Base-by-base conservation (phyloP, 1,140 invertebrate species). In the Cotesia chilonis region DNA sequence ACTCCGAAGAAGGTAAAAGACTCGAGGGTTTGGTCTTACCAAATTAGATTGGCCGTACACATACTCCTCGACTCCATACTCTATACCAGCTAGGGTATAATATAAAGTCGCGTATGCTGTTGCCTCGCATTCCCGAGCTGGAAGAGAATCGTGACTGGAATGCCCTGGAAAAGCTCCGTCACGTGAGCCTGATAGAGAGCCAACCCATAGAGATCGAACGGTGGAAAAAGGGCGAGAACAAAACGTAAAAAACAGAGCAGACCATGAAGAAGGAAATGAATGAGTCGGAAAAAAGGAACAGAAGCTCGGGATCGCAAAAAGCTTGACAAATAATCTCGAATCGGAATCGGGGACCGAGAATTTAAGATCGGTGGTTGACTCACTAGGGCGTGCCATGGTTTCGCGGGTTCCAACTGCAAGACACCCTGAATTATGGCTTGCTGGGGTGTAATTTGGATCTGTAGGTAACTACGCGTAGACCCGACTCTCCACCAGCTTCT, bases 81-180 rank as follows among this genome's bases (percentile, higher is more conserved):
- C 41, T 47, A 47, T 47, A 47, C 10, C 28, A 28, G 28, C 28
- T 28, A 28, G 28, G 28, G 28, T 47, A 47, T 47, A 47, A 47
- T 47, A 47, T 47, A 47, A 7, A 47, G 41, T 47, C 41, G 41
- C 63, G 63, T 67, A 17, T 65, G 47, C 70, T 64, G 41, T 71
- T 28, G 36, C 35, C 60, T 57, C 55, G 70, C 61, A 71, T 71
- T 65, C 70, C 28, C 52, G 70, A 71, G 63, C 41, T 55, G 51
- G 20, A 71, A 60, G 69, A 35, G 64, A 61, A 72, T 72, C 70
- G 70, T 72, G 70, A 72, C 70, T 67, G 12, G 70, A 72, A 72
- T 71, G 17, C 38, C 14, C 38, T 51, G 63, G 63, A 51, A 17
- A 63, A 64, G 57, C 57, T 59, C 41, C 10, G 41, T 10, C 41